A percentile compares a stretch with the other conserved stretches of the same genome.
Evolutionary conservation across 2,113 vertebrate species (phyloP).

Genomic region (Xiphophorus maculatus): DNA sequence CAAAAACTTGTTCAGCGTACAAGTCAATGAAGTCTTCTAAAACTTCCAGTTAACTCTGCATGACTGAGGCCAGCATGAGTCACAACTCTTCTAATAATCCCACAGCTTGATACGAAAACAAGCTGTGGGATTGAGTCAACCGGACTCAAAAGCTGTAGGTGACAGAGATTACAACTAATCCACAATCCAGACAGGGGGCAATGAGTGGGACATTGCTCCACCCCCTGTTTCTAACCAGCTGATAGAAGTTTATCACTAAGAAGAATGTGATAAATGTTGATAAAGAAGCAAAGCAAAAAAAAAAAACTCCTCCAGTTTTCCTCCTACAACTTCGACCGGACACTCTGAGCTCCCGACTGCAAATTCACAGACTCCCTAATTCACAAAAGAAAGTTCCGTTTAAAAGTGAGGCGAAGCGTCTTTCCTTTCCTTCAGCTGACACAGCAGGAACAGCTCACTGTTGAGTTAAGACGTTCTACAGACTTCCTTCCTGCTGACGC

Average conservation of each 20-base stretch:
- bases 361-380: background rate
- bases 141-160: constrained; percentile 17
- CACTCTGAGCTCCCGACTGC: background rate
- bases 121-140: too few species aligned
- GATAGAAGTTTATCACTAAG: constrained; percentile 41
- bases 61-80: too few species aligned
- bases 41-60: background rate
- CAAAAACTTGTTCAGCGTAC: background rate
- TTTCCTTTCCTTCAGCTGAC: constrained; percentile 14
- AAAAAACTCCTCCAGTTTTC: background rate
- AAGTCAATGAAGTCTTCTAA: background rate
- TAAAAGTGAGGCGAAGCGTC: background rate
- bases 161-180: constrained; percentile 48
- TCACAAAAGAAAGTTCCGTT: too few species aligned
- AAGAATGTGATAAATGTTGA: constrained; percentile 6
- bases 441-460: constrained; percentile 9
- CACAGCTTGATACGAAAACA: background rate
- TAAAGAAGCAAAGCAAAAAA: background rate
- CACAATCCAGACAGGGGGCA: constrained; percentile 16
- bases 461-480: background rate
- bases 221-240: constrained; percentile 42
- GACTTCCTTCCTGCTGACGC: constrained; percentile 12
- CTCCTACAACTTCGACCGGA: background rate
- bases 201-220: constrained; percentile 35
- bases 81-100: background rate